Evolutionary conservation across 2,888 invertebrate species (phyloP).

Genomic region (Amitus sp.): DNA sequence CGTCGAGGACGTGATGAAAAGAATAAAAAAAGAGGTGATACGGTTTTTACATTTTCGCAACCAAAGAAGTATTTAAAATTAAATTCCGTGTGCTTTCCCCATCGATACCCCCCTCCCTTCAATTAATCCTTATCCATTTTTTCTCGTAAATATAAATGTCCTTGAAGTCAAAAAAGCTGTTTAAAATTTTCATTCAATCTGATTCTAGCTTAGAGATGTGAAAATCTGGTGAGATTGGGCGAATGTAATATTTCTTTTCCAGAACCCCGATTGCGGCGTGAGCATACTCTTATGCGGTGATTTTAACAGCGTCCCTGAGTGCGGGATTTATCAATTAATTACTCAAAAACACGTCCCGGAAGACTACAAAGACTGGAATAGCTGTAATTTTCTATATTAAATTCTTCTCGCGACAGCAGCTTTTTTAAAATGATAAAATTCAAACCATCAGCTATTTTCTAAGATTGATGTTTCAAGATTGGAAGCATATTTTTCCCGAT

Average conservation of each 20-base stretch:
- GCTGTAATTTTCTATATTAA: no score
- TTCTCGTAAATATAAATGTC: slow-evolving; percentile 11
- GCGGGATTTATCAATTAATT: slow-evolving; percentile 83
- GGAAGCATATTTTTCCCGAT: no score
- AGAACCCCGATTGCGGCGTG: slow-evolving; percentile 67
- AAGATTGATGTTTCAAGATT: no score
- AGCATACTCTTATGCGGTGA: slow-evolving; percentile 89
- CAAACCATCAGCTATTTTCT: slow-evolving; percentile 17
- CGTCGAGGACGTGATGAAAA: slow-evolving; percentile 70
- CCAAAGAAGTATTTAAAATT: no score
- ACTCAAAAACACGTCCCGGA: slow-evolving; percentile 75
- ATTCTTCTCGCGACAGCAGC: no score
- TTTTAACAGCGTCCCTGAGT: slow-evolving; percentile 88
- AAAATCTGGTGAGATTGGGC: no score
- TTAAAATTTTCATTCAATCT: slow-evolving; percentile 35
- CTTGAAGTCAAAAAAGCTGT: slow-evolving; percentile 45
- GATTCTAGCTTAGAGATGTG: no score
- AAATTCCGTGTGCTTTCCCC: no score
- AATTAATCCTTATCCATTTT: slow-evolving; percentile 7
- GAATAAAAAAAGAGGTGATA: slow-evolving; percentile 61
- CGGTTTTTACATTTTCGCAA: no score
- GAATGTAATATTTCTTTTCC: no score
- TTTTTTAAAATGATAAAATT: no score
- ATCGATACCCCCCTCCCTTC: no score
- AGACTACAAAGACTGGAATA: slow-evolving; percentile 79